A percentile compares a stretch with the other conserved stretches of the same genome.
Conservation (phyloP, 2,113 vertebrate species). For the Salvelinus namaycush region DNA sequence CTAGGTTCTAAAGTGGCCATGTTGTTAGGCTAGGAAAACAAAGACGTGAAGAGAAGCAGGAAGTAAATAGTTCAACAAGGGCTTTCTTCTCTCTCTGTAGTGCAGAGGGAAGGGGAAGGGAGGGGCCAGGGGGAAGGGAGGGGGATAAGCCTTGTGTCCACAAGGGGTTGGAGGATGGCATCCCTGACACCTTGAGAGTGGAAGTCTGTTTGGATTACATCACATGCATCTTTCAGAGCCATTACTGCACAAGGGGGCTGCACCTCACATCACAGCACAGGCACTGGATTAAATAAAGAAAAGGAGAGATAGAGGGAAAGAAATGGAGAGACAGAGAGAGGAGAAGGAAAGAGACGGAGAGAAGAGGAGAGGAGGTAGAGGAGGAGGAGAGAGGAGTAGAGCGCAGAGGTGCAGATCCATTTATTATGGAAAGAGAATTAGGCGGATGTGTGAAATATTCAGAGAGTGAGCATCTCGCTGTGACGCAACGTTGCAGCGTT, state of each 20-base stretch:
- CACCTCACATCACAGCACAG: conserved; percentile 16
- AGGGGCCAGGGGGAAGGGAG: too few relatives aligned
- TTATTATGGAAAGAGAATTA: conserved; percentile 53
- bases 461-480: conserved; percentile 48
- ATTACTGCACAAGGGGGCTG: conserved; percentile 45
- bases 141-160: too few relatives aligned
- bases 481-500: conserved; percentile 53
- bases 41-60: too few relatives aligned
- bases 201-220: conserved; percentile 65
- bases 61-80: too few relatives aligned
- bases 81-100: too few relatives aligned
- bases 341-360: conserved; percentile 19
- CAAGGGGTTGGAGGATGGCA: conserved; percentile 20
- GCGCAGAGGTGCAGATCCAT: conserved; percentile 44
- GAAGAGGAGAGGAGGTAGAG: too few relatives aligned
- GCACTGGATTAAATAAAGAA: neutral
- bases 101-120: too few relatives aligned
- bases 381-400: too few relatives aligned
- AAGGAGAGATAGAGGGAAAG: neutral
- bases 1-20: too few relatives aligned
- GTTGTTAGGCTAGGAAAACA: too few relatives aligned
- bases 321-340: conserved; percentile 7
- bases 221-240: conserved; percentile 64
- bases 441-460: conserved; percentile 64
- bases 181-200: conserved; percentile 43